A percentile compares a stretch with the other conserved stretches of the same genome.
phyloP scores from a whole-genome alignment of 2,888 invertebrate genomes.

The Cacoxenus indagator region DNA sequence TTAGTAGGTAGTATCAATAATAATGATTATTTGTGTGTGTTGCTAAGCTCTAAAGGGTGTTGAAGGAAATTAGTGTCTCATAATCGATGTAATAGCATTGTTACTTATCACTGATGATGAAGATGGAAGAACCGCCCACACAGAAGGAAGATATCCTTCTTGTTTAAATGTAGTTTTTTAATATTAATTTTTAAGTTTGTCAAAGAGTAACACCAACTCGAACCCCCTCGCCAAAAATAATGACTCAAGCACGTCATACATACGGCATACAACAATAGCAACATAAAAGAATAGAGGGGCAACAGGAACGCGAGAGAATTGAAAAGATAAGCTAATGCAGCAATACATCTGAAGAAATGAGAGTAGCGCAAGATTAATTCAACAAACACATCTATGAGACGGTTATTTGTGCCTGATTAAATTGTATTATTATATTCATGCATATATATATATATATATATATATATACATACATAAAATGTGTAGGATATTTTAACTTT shows the following conservation, averaged over 20 bases:
- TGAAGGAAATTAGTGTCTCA: no score
- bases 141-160: not conserved
- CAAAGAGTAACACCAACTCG: not conserved
- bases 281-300: not conserved
- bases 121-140: constrained; percentile 15
- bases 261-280: constrained; percentile 1
- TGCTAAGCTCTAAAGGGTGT: no score
- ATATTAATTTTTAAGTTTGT: not conserved
- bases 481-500: not conserved
- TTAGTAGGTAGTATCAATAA: not conserved
- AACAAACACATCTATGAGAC: not conserved
- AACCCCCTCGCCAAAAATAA: not conserved
- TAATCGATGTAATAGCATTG: no score
- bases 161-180: not conserved
- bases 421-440: constrained; percentile 8
- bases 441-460: constrained; percentile 1
- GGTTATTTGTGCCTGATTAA: constrained; percentile 18
- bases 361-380: not conserved
- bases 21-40: not conserved
- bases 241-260: not conserved
- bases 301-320: no score
- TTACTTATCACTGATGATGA: constrained; percentile 7
- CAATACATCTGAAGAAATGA: not conserved
- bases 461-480: not conserved
- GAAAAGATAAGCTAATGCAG: no score